Evolutionary conservation across 2,113 vertebrate species (phyloP), one percentile per base, ranked within the genome.

Genomic region (Chaetops frenatus): DNA sequence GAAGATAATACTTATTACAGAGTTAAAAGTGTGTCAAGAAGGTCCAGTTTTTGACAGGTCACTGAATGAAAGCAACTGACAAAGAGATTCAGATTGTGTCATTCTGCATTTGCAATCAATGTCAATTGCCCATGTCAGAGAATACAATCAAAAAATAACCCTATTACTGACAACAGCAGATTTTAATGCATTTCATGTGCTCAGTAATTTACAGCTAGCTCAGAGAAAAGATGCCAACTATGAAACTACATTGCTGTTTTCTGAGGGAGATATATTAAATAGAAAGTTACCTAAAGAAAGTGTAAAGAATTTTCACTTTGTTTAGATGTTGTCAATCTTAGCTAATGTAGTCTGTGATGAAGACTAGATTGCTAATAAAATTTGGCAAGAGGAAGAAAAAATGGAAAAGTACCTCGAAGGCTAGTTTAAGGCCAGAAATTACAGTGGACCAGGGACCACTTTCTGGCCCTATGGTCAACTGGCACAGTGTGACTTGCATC

Each of bases 21-120:
- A 90, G 44, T 87, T 93, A 67, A 89, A 94, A 95, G 11, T 60
- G 44, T 74, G 44, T 74, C 84, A 48, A 64, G 61, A 90, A 94
- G 56, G 73, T 90, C 73, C 81, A 90, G 29, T 85, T 95, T 94
- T 84, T 84, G 77, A 91, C 73, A 81, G 84, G 65, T 71, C 69
- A 84, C 51, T 71, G 66, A 79, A 64, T 48, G 48, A 90, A 89
- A 95, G 85, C 67, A 91, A 71, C 44, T 62, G 81, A 70, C 64
- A 89, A 69, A 73, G 66, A 85, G 65, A 95, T 44, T 40, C 29
- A 79, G 86, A 81, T 47, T 67, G 65, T 74, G 53, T 94, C 53
- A 28, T 38, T 95, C 81, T 86, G 35, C 51, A 60, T 87, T 84
- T 91, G 44, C 27, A 89, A 81, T 70, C 86, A 72, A 74, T 81